Percentiles rank a stretch among this genome's conserved stretches.
Evolutionary conservation across 2,888 invertebrate species (phyloP).

Genomic region (Sphinx pinastri): DNA sequence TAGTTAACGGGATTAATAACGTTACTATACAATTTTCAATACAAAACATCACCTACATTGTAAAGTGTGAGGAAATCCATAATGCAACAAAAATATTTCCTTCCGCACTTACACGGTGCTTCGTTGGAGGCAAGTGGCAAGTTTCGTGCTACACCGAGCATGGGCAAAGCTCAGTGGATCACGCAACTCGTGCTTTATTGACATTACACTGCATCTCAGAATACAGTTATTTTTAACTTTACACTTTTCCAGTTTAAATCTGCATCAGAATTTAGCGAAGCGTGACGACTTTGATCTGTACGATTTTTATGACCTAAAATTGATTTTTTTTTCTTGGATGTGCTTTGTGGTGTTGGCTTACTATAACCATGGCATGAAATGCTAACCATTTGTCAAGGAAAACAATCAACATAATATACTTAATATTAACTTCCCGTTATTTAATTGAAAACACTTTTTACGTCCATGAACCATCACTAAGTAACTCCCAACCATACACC

Average conservation of each 20-base stretch:
- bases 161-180: constrained; percentile 45
- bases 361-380: too few species aligned
- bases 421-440: too few species aligned
- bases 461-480: too few species aligned
- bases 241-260: not conserved
- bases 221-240: not conserved
- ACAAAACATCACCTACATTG: not conserved
- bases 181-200: constrained; percentile 36
- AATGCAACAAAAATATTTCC: constrained; percentile 21
- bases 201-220: not conserved
- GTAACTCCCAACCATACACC: too few species aligned
- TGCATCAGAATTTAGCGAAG: not conserved
- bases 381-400: too few species aligned
- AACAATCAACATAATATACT: too few species aligned
- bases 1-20: too few species aligned
- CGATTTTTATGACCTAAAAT: too few species aligned
- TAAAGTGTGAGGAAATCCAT: constrained; percentile 6
- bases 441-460: too few species aligned
- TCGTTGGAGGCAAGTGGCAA: constrained; percentile 40
- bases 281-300: too few species aligned
- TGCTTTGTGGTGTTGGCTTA: too few species aligned
- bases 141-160: constrained; percentile 53
- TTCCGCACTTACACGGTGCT: constrained; percentile 15
- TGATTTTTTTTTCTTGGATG: too few species aligned
- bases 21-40: not conserved